Evolutionary conservation across 30 jellyfish, hydroid and myxozoan species (phyloP).

Genomic region (Aurelia aurita): DNA sequence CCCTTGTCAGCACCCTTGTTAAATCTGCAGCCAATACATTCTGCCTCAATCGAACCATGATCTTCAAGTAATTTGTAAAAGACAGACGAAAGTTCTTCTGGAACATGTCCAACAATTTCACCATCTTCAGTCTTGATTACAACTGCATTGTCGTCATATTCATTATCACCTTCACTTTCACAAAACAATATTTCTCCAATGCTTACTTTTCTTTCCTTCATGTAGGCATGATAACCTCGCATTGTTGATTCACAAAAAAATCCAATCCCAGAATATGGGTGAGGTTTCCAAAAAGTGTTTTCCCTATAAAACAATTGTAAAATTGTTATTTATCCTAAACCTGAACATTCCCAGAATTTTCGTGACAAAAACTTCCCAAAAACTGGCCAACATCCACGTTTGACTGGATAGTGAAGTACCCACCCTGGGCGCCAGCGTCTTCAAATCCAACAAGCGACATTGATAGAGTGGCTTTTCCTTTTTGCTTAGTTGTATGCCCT

Average conservation of each 20-base stretch:
- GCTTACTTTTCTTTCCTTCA: conserved; percentile 21
- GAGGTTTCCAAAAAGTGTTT: no score
- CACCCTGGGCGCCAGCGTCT: no score
- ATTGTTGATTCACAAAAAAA: conserved; percentile 42
- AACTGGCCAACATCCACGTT: no score
- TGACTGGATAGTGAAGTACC: no score
- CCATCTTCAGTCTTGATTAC: conserved; percentile 22
- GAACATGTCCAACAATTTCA: conserved; percentile 31
- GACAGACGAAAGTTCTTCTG: conserved; percentile 8
- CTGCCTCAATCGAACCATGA: conserved; percentile 29
- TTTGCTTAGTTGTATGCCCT: no score
- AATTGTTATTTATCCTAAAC: no score
- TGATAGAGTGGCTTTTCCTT: no score
- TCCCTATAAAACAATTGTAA: no score
- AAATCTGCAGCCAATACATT: conserved; percentile 37
- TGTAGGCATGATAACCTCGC: conserved; percentile 56
- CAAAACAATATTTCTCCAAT: conserved; percentile 23
- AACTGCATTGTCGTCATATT: conserved; percentile 19
- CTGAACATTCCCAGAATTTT: no score
- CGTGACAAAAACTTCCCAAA: no score
- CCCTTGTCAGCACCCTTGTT: conserved; percentile 37
- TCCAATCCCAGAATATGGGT: no score
- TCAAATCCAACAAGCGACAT: no score
- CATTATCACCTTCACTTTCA: conserved; percentile 27
- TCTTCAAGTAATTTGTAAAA: conserved; percentile 15